Evolutionary conservation across 2,113 vertebrate genomes (phyloP), one percentile per base, ranked within the genome.

Genomic region (Cephalopterus ornatus): DNA sequence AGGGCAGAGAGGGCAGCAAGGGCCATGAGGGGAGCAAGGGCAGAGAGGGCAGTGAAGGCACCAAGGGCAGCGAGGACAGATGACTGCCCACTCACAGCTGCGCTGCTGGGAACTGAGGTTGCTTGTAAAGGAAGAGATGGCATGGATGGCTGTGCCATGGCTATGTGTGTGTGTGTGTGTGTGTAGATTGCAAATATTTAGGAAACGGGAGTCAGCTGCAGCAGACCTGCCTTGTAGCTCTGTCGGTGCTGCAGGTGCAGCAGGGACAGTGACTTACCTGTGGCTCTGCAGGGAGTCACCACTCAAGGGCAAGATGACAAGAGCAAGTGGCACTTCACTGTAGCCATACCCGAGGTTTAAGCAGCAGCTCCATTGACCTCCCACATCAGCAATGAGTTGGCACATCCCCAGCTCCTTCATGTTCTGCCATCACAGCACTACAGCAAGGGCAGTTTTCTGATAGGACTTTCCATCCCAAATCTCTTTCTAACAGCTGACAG

Each of bases 41-140:
- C 61, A 53, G 18, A 4, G 39, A 56, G 3, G 53, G 71, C 47
- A 62, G 71, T 9, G 13, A 5, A 6, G 15, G 42, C 32, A 81
- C 10, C 5, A 33, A 33, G 39, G 62, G 62, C 62, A 66, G 41
- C 9, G 14, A 47, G 59, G 74, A 37, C 85, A 37, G 37, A 46
- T 2, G 41, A n/a, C 67, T 75, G 86, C 59, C 37, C 21, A 14
- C 63, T 52, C 76, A 10, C 55, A 37, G 39, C 59, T 9, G 14
- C 8, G 30, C n/a, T 58, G 35, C 47, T 23, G 85, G 37, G 39
- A 59, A 21, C 28, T 12, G 7, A 42, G 11, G 13, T 16, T 5
- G 27, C 53, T 46, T 46, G 71, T 6, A 5, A n/a, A 14, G 44
- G 52, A 50, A 42, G 42, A 82, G 39, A 21, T 0, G 0, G 35